Conservation (phyloP, 2,797 vertebrate species). For the Pristis pectinata region DNA sequence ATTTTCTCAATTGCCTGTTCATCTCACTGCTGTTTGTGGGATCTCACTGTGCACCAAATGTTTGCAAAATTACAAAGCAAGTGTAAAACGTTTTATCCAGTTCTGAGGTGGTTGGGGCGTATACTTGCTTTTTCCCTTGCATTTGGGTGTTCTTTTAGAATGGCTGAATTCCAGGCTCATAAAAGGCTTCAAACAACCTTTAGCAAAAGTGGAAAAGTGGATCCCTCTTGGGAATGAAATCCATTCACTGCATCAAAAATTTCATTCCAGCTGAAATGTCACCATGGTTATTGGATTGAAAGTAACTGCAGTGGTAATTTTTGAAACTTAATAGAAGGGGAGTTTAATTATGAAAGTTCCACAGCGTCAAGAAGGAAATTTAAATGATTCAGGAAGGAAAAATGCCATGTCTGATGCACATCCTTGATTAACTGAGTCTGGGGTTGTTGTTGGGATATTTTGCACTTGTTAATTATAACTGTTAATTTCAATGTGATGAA, state of each 20-base stretch:
- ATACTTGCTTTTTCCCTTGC: not conserved
- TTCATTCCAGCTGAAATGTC: not conserved
- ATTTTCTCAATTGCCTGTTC: not conserved
- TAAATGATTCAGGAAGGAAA: not conserved
- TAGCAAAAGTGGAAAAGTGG: not conserved
- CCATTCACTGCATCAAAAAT: not conserved
- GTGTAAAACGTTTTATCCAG: not conserved
- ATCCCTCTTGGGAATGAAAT: not conserved
- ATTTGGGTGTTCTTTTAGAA: not conserved
- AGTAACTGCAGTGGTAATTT: not conserved
- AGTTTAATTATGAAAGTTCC: not conserved
- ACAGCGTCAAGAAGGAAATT: not conserved
- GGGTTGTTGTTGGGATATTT: not conserved
- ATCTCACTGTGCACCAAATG: too few species aligned
- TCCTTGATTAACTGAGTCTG: not conserved
- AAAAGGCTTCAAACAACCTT: not conserved
- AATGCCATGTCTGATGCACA: not conserved
- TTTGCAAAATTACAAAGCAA: not conserved
- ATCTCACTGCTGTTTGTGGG: not conserved
- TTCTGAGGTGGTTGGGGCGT: not conserved
- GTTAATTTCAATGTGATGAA: constrained; percentile 13
- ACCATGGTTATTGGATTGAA: not conserved
- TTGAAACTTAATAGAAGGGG: not conserved
- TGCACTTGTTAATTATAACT: constrained; percentile 16
- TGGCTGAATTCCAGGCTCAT: not conserved